Percentiles rank a stretch among this genome's conserved stretches.
phyloP scores from a whole-genome alignment of 2,888 invertebrate genomes.

The Polymixis flavicincta region DNA sequence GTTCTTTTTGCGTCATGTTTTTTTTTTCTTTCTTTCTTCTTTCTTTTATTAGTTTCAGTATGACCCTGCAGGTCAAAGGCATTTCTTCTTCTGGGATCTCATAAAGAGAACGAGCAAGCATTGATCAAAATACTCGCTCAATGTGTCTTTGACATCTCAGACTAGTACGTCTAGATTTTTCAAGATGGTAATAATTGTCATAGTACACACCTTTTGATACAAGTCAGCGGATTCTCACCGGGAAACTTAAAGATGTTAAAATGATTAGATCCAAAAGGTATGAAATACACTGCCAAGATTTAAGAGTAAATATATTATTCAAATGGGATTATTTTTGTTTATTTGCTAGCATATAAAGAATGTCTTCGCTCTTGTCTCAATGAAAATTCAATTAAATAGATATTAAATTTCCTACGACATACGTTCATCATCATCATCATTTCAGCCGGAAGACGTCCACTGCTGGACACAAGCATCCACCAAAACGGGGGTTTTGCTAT shows the following conservation, averaged over 20 bases:
- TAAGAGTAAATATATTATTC: neutral
- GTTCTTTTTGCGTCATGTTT: no score
- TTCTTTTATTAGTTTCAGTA: no score
- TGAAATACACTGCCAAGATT: neutral
- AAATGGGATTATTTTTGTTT: neutral
- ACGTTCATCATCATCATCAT: no score
- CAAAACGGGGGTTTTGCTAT: no score
- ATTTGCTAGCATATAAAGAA: neutral
- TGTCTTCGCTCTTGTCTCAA: neutral
- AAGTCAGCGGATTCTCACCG: neutral
- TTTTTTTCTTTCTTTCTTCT: no score
- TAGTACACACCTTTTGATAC: neutral
- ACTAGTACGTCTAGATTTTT: neutral
- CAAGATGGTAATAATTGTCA: neutral
- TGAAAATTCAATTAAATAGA: conserved; percentile 16
- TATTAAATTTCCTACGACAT: conserved; percentile 2
- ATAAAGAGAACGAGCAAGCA: neutral
- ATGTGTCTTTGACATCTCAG: neutral
- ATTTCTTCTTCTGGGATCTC: neutral
- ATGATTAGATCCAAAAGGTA: neutral
- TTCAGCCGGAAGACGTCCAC: no score
- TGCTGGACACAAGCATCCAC: no score
- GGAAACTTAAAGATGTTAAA: neutral
- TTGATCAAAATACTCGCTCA: neutral
- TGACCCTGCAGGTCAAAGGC: neutral